Base-by-base conservation (phyloP, 2,113 vertebrate species). In the Nansenia antarctica region DNA sequence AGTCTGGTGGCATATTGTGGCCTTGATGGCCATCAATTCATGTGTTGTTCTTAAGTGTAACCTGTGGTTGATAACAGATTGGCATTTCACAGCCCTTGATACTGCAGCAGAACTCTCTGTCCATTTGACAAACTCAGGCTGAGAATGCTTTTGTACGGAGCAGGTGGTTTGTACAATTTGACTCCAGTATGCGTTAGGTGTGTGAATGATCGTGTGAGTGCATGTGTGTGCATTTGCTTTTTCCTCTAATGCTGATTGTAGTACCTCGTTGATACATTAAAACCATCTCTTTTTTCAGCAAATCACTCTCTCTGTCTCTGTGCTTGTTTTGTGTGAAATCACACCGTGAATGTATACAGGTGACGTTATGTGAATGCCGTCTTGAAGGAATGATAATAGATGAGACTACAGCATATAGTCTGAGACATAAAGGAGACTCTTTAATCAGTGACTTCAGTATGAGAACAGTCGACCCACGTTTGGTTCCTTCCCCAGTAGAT, bases 221-320 rank as follows among this genome's bases (percentile, higher is more conserved):
- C 15, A 20, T 70, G 66, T 67, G 53, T 57, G 39, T 14, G 22
- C 39, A n/a, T 2, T 78, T 14, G 45, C 45, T 42, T 75, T 61
- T 35, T 64, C 61, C 63, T 52, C 63, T 53, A 42, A 78, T 70
- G 31, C 80, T 65, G 65, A 69, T 71, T 77, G 76, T 81, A 71
- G 65, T 54, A 55, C 37, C 26, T 62, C 68, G 35, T 69, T 42
- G 55, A 71, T 39, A 63, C 1, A 52, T 32, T 53, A 86, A n/a
- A 87, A 88, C 78, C 14, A 9, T 77, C 62, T 11, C 6, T 57
- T 26, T 30, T 53, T 35, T 18, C 30, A 74, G 11, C 26, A 74
- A 67, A 15, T 68, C 29, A 5, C n/a, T 22, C 58, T 4, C 3
- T 24, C 8, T 59, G 3, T 59, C 7, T 35, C n/a, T 60, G 11